Base-by-base conservation (phyloP, 1,140 invertebrate species). In the Bombus picipes region DNA sequence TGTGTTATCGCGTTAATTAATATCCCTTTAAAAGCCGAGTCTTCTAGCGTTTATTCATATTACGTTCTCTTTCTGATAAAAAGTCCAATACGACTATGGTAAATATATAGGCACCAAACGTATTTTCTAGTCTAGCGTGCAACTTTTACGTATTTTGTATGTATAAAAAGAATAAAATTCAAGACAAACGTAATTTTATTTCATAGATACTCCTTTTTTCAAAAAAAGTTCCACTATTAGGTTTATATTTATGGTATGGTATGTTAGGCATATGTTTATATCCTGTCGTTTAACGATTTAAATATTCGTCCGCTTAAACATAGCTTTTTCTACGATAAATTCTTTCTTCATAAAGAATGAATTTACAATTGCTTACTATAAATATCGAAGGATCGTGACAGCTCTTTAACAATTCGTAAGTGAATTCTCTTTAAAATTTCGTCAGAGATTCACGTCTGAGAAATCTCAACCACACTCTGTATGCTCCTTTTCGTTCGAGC, bases 381-480 rank as follows among this genome's bases (percentile, higher is more conserved):
- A n/a, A 62, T 62, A 5, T 62, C 59, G 28, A n/a, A 13, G 12
- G 37, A 39, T 70, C 3, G 34, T 28, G 3, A 10, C 22, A 28
- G 2, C 2, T 2, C 2, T 28, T 25, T 3, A 28, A 25, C 66
- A 10, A 28, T 28, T 39, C 4, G 25, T 71, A 13, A 39, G 1
- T 13, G 22, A 2, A 70, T 28, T 70, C 1, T 39, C 4, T 70
- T 25, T 39, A 13, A 71, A 37, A 39, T 71, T 28, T 71, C 37
- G 10, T 28, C 68, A 3, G 25, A 39, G 4, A 71, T 71, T 77
- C 41, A 10, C 8, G 34, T 68, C 59, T 77, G 25, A 53, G 75
- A 74, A 78, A 87, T 83, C 81, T 82, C 77, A 47, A 77, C 53
- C 47, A 12, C 74, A 8, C 22, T 12, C 0, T 12, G 57, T n/a